These are phyloP conservation scores for Ceraclea dissimilis DNA, from an alignment of 2,888 invertebrate species.

Conservation along the genomic window DNA sequence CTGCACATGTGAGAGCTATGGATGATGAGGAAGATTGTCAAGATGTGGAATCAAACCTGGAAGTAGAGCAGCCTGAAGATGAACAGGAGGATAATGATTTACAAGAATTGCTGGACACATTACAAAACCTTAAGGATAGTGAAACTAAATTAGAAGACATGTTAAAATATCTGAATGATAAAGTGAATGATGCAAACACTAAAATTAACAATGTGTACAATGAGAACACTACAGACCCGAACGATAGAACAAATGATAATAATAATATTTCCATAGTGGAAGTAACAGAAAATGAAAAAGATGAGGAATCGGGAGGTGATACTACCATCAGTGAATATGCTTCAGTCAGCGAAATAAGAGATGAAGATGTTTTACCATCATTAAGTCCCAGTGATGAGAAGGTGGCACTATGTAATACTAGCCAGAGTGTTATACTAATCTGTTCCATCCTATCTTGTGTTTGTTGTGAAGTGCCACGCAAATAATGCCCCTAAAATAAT, in stretches of 20 bases:
- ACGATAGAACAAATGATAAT: background rate
- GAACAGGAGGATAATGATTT: constrained; percentile 37
- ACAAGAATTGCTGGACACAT: constrained; percentile 58
- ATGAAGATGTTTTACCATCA: too few species aligned
- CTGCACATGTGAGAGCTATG: constrained; percentile 8
- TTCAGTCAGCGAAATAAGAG: background rate
- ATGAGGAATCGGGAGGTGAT: background rate
- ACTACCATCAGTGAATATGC: background rate
- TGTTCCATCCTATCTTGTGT: too few species aligned
- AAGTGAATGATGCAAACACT: background rate
- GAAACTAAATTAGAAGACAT: constrained; percentile 57
- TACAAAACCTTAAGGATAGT: constrained; percentile 62
- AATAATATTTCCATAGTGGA: background rate
- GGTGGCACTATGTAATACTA: too few species aligned
- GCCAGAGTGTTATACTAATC: too few species aligned
- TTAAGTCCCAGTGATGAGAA: too few species aligned
- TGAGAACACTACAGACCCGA: background rate
- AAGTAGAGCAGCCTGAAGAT: constrained; percentile 4
- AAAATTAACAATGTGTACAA: background rate
- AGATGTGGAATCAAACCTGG: constrained; percentile 4
- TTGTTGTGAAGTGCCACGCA: too few species aligned
- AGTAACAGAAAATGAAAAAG: background rate
- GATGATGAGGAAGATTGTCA: constrained; percentile 7
- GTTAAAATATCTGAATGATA: constrained; percentile 32
- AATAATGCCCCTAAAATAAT: too few species aligned